These are phyloP conservation scores for Drosophila hawaiiensis DNA, from an alignment of 2,888 invertebrate species.

Conservation along the genomic window DNA sequence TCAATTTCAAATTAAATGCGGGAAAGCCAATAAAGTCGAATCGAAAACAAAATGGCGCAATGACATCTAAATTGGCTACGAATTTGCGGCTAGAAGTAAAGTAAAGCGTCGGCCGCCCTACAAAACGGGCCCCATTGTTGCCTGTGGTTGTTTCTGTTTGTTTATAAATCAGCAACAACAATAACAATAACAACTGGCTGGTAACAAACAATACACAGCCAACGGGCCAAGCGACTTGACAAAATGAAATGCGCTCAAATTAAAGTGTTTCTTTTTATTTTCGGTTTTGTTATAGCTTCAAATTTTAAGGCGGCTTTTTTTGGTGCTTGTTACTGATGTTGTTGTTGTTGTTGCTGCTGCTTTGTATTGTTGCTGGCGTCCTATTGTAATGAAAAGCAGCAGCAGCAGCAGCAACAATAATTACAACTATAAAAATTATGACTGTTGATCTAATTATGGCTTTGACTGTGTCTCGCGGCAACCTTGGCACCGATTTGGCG, in stretches of 20 bases:
- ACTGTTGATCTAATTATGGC: constrained; percentile 78
- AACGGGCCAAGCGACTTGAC: constrained; percentile 64
- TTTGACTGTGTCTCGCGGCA: constrained; percentile 57
- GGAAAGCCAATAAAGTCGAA: constrained; percentile 58
- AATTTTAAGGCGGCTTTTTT: constrained; percentile 57
- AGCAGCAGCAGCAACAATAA: constrained; percentile 38
- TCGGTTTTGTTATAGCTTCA: constrained; percentile 45
- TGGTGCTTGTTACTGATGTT: constrained; percentile 10
- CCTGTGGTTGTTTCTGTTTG: constrained; percentile 28
- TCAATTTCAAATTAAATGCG: constrained; percentile 54
- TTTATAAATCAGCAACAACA: constrained; percentile 21
- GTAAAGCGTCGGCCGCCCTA: constrained; percentile 53
- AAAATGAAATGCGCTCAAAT: constrained; percentile 75
- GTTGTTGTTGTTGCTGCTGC: constrained; percentile 18
- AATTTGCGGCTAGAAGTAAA: constrained; percentile 58
- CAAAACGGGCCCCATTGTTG: constrained; percentile 66
- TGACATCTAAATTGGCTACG: constrained; percentile 78
- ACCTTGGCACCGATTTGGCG: constrained; percentile 72
- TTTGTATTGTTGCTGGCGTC: constrained; percentile 44
- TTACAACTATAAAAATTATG: constrained; percentile 73
- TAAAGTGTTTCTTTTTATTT: constrained; percentile 56
- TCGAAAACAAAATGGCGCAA: constrained; percentile 75
- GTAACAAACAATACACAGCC: constrained; percentile 42
- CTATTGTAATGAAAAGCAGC: constrained; percentile 50
- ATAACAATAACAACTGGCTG: constrained; percentile 18